Evolutionary conservation across 2,113 vertebrate genomes (phyloP), one percentile per base, ranked within the genome.

Genomic region (Furnarius figulus): DNA sequence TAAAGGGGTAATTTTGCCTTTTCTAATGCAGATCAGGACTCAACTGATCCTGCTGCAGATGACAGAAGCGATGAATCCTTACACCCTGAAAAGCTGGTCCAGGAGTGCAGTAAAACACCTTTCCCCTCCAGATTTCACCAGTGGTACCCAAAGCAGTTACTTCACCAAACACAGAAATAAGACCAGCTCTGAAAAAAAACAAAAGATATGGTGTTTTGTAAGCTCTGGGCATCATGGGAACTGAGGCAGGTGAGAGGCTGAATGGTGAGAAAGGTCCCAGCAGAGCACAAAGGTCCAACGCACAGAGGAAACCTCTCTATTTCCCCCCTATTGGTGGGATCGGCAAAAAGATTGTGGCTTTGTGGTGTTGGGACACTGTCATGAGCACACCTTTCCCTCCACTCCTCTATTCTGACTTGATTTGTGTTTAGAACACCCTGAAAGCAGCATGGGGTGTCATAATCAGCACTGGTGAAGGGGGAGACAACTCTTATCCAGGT

Each of bases 91-190:
- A 52, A 5, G 2, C 65, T 33, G 46, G 5, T 25, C 44, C 65
- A 46, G 7, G n/a, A 49, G 4, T 7, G 9, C 0, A 0, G 0
- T 61, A 49, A 68, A 88, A 67, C 8, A 3, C 23, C 35, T 62
- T 67, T 83, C 14, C 40, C 53, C 10, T 76, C 35, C 73, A 77
- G 24, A 66, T 15, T 17, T 70, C 6, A 2, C 14, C 25, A 22
- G 10, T 8, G 20, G 5, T 24, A 16, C 40, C 62, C 8, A 12
- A 1, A 85, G 40, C 35, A 62, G 23, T 50, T 53, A 7, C 19
- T 84, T 80, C 1, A 1, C 9, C 25, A 52, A 40, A 6, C 35
- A 39, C 8, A 52, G 19, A 93, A 81, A 65, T 63, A 76, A 78
- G 13, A 44, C 5, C 1, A 18, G 5, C 14, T 35, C 28, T 74